Conservation (phyloP, 2,797 vertebrate species). For the Cynodonichthys magdalenae region DNA sequence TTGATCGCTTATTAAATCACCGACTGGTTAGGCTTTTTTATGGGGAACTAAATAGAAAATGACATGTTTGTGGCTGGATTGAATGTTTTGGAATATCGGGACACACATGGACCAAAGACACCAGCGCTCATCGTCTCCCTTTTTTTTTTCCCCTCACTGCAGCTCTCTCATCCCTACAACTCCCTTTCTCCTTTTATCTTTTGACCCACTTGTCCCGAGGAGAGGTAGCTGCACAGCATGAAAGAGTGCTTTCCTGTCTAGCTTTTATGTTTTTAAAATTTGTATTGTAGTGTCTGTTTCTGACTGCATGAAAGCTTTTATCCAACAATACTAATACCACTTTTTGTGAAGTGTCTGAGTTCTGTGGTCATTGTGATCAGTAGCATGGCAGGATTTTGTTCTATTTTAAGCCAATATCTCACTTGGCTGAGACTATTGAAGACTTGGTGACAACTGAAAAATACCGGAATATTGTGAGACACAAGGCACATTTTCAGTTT, state of each 20-base stretch:
- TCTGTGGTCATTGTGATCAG: conserved; percentile 16
- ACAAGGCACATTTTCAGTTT: too few relatives aligned
- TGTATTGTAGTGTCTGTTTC: conserved; percentile 19
- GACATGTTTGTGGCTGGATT: conserved; percentile 21
- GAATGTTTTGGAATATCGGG: conserved; percentile 20
- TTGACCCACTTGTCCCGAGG: conserved; percentile 84
- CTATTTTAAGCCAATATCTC: background rate
- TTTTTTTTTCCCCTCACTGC: conserved; percentile 74
- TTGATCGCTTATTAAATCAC: background rate
- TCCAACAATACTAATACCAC: conserved; percentile 2
- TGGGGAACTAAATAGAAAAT: conserved; percentile 33
- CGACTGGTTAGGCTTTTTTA: conserved; percentile 2
- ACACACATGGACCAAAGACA: conserved; percentile 13
- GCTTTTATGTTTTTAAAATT: conserved; percentile 12
- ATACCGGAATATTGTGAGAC: too few relatives aligned
- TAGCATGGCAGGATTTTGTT: conserved; percentile 29
- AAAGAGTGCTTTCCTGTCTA: conserved; percentile 22
- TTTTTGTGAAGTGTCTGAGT: conserved; percentile 17
- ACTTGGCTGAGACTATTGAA: too few relatives aligned
- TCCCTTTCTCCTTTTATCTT: conserved; percentile 99
- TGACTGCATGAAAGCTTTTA: conserved; percentile 39
- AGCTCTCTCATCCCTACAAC: conserved; percentile 96
- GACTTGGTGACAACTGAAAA: too few relatives aligned
- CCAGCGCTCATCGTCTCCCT: conserved; percentile 41
- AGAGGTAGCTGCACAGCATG: conserved; percentile 81